Evolutionary conservation across 2,797 vertebrate species (phyloP), one percentile per base, ranked within the genome.

Genomic region (Hyperoplus lanceolatus): DNA sequence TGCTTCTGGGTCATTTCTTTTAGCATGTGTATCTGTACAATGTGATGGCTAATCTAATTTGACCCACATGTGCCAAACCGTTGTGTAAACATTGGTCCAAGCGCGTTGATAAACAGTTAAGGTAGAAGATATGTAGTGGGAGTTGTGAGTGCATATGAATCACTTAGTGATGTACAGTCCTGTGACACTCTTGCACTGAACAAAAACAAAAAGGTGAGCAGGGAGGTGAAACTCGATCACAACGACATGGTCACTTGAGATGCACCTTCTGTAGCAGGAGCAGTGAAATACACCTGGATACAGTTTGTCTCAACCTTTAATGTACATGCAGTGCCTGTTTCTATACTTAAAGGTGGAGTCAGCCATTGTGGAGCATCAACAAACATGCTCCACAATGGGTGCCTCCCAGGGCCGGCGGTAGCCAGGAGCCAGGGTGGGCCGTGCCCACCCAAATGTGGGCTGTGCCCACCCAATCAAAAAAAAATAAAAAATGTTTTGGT

Each of bases 211-310:
- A 76, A 55, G 49, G 12, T 61, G 54, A 66, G 18, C 38, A n/a
- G 21, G 42, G 58, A 48, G 38, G 70, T 75, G 76, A 79, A 83
- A 85, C 69, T 67, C 67, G 77, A 79, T 70, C 71, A 53, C 71
- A 57, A 55, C 59, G 29, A 29, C 29, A 29, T 12, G 57, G 77
- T 78, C 71, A 83, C 69, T 41, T 55, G 77, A 87, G 73, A 74
- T 71, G 75, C 29, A 15, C 29, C 29, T 29, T 50, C 21, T 13
- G 48, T 73, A 38, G 57, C 51, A 11, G 53, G 41, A 42, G 45
- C 50, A 39, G 70, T 55, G 63, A 48, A 73, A 75, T 2, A 66
- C 16, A 53, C 51, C 38, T 50, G 55, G 15, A 79, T 4, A 43
- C 15, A 61, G 6, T 8, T 29, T n/a, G 49, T 45, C 1, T 61